These are phyloP conservation scores for Tachina grossa DNA, from an alignment of 2,888 invertebrate genomes.

Conservation along the genomic window DNA sequence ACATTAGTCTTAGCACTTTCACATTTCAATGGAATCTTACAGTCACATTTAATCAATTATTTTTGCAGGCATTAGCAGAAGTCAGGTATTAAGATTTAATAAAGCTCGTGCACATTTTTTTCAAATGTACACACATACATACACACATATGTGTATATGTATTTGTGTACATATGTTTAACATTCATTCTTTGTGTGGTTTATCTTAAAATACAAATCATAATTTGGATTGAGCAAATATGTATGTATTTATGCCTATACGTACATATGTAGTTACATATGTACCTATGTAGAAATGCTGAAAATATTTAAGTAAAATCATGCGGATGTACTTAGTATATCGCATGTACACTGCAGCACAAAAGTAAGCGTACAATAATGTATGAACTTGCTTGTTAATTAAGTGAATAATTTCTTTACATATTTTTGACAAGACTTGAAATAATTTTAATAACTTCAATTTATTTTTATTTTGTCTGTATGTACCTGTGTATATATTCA, in stretches of 20 bases:
- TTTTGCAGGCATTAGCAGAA: background rate
- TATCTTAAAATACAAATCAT: constrained; percentile 55
- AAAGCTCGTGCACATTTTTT: background rate
- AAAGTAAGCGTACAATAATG: background rate
- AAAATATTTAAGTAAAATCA: constrained; percentile 51
- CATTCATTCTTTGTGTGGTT: constrained; percentile 11
- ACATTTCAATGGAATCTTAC: constrained; percentile 6
- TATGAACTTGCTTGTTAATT: too few species aligned
- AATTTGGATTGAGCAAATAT: constrained; percentile 35
- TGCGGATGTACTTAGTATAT: constrained; percentile 37
- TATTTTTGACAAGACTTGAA: too few species aligned
- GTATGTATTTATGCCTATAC: too few species aligned
- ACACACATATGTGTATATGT: background rate
- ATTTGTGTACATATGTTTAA: background rate
- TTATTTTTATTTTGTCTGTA: too few species aligned
- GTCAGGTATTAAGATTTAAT: background rate
- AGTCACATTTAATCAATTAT: background rate
- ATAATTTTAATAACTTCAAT: too few species aligned
- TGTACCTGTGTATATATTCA: background rate
- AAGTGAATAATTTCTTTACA: too few species aligned
- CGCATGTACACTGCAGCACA: background rate
- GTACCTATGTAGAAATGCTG: constrained; percentile 34
- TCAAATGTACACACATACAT: background rate
- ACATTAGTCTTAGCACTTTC: constrained; percentile 4
- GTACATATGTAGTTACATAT: background rate